Evolutionary conservation across 1,140 invertebrate genomes (phyloP).

Genomic region (Drosophila pachea): DNA sequence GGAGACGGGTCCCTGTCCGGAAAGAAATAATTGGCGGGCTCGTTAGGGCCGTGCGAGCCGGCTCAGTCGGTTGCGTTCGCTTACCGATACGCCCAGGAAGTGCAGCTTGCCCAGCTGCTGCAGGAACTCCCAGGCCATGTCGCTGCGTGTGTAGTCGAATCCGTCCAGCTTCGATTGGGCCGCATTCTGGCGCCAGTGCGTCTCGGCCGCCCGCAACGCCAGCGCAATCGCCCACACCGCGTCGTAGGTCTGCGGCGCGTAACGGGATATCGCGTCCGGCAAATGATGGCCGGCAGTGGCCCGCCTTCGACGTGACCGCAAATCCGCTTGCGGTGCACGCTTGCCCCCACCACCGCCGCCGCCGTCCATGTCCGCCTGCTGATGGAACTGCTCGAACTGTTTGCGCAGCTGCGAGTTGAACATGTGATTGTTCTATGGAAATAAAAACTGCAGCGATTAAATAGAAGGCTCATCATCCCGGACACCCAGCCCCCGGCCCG

Average conservation of each 20-base stretch:
- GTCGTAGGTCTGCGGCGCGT: slow-evolving; percentile 90
- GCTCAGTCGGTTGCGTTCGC: slow-evolving; percentile 48
- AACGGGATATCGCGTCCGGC: slow-evolving; percentile 82
- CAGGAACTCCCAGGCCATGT: slow-evolving; percentile 85
- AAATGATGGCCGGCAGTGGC: slow-evolving; percentile 43
- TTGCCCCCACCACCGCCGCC: slow-evolving; percentile 14
- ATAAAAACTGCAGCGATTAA: slow-evolving; percentile 54
- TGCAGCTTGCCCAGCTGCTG: slow-evolving; percentile 85
- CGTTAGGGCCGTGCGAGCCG: neutral
- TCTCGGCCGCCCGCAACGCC: slow-evolving; percentile 79
- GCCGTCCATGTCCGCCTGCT: slow-evolving; percentile 30
- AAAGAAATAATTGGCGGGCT: neutral
- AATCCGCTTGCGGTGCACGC: slow-evolving; percentile 49
- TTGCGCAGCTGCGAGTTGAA: slow-evolving; percentile 80
- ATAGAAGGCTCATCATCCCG: slow-evolving; percentile 32
- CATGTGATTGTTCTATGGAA: slow-evolving; percentile 83
- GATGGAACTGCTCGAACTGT: slow-evolving; percentile 61
- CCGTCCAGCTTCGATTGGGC: slow-evolving; percentile 80
- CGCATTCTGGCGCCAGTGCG: slow-evolving; percentile 67
- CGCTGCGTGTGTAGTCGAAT: slow-evolving; percentile 85
- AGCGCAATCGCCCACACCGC: slow-evolving; percentile 93
- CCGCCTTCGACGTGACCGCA: slow-evolving; percentile 27
- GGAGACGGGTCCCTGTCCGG: slow-evolving; percentile 87
- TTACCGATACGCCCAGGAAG: slow-evolving; percentile 91
- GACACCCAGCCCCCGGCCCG: neutral